These are phyloP conservation scores for Scaptodrosophila lebanonensis DNA, from an alignment of 1,140 invertebrate species.

Conservation along the genomic window DNA sequence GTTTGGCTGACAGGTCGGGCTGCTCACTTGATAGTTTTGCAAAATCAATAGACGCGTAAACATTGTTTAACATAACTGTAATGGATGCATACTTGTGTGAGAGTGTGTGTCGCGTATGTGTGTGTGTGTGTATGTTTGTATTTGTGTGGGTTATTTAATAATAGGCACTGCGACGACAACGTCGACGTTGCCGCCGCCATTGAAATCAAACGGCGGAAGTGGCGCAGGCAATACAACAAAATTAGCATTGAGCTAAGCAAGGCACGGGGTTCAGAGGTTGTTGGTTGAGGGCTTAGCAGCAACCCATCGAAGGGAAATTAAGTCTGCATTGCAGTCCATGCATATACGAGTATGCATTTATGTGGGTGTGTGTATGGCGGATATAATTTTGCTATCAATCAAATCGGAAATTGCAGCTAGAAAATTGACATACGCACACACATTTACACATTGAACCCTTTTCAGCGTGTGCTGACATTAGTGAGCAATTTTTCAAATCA, in stretches of 20 bases:
- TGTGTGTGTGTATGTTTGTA: neutral
- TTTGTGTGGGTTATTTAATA: constrained; percentile 31
- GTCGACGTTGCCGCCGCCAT: constrained; percentile 41
- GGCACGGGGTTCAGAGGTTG: constrained; percentile 7
- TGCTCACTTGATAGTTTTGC: constrained; percentile 33
- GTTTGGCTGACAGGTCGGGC: neutral
- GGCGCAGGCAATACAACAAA: constrained; percentile 27
- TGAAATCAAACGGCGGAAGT: constrained; percentile 72
- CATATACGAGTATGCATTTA: neutral
- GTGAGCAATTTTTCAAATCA: constrained; percentile 40
- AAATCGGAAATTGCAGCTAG: constrained; percentile 60
- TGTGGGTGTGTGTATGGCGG: constrained; percentile 22
- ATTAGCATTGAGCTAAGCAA: constrained; percentile 12
- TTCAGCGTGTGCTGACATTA: constrained; percentile 28
- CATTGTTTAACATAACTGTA: constrained; percentile 1
- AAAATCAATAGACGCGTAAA: constrained; percentile 57
- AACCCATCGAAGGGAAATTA: constrained; percentile 41
- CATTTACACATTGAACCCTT: constrained; percentile 9
- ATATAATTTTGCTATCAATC: constrained; percentile 64
- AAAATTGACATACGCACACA: constrained; percentile 25
- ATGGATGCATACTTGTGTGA: constrained; percentile 2
- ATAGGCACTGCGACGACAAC: constrained; percentile 2
- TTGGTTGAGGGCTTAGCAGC: no score
- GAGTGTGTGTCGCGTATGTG: constrained; percentile 1
- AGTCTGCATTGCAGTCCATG: constrained; percentile 42